Percentiles rank a stretch among this genome's conserved stretches.
These are phyloP conservation scores for Enteromius fasciolatus DNA, from an alignment of 2,797 vertebrate species.

Conservation along the genomic window DNA sequence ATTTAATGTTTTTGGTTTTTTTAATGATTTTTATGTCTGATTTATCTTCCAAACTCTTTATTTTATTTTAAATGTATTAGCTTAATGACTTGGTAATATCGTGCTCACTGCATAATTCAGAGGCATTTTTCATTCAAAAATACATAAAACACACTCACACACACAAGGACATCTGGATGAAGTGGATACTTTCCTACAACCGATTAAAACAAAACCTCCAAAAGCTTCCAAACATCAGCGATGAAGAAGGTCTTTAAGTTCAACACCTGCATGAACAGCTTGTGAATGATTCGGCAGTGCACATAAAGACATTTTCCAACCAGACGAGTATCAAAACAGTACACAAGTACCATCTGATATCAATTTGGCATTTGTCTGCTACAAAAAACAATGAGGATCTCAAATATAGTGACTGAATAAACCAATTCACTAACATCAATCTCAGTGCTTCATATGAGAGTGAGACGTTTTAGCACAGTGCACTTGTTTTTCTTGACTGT, in stretches of 20 bases:
- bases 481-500: background rate
- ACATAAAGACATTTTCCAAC: slow-evolving; percentile 1
- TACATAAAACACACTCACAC: background rate
- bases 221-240: background rate
- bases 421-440: background rate
- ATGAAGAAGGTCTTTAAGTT: background rate
- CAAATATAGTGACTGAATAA: background rate
- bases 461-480: background rate
- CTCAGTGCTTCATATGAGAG: background rate
- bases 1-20: background rate
- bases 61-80: background rate
- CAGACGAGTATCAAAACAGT: background rate
- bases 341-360: background rate
- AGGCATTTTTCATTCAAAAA: background rate
- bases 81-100: background rate
- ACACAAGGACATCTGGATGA: background rate
- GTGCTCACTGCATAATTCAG: background rate
- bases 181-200: background rate
- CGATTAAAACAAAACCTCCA: background rate
- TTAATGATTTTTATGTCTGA: background rate
- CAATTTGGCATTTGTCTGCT: slow-evolving; percentile 4
- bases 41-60: background rate
- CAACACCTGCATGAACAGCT: background rate
- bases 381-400: background rate
- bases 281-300: background rate